Conservation (phyloP, 2,113 vertebrate species). For the Hydropotes inermis region DNA sequence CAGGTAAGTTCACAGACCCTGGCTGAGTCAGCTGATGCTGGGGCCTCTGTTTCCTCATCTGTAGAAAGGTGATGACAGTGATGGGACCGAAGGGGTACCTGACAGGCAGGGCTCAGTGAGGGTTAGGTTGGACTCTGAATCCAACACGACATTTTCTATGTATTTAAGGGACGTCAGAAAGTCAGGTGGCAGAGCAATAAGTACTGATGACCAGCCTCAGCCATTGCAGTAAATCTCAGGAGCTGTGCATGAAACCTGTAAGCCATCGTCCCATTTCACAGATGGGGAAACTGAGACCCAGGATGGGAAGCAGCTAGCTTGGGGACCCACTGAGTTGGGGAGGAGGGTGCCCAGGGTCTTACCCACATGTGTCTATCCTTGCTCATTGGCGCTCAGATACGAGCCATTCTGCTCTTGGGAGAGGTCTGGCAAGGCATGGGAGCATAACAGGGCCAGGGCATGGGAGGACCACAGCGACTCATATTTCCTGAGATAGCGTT, state of each 20-base stretch:
- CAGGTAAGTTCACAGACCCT: background rate
- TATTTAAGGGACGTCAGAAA: background rate
- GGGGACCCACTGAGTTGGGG: background rate
- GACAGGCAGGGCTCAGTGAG: too few species aligned
- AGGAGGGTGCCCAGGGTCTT: background rate
- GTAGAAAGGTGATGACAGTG: background rate
- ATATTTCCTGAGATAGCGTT: accelerated
- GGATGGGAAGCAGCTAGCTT: background rate
- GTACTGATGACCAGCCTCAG: accelerated
- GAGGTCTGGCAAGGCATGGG: background rate
- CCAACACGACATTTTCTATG: accelerated
- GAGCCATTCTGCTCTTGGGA: background rate
- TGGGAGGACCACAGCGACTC: accelerated
- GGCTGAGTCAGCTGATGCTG: background rate
- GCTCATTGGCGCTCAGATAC: accelerated
- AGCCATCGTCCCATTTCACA: background rate
- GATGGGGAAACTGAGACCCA: background rate
- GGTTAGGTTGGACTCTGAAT: background rate
- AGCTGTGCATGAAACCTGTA: accelerated
- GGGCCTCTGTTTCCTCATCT: background rate
- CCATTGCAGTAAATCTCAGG: accelerated
- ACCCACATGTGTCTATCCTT: accelerated
- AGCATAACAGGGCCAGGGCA: accelerated
- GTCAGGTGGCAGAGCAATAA: accelerated
- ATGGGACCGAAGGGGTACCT: accelerated